These are phyloP conservation scores for Eumeta japonica DNA, from an alignment of 1,140 invertebrate species.

Conservation along the genomic window DNA sequence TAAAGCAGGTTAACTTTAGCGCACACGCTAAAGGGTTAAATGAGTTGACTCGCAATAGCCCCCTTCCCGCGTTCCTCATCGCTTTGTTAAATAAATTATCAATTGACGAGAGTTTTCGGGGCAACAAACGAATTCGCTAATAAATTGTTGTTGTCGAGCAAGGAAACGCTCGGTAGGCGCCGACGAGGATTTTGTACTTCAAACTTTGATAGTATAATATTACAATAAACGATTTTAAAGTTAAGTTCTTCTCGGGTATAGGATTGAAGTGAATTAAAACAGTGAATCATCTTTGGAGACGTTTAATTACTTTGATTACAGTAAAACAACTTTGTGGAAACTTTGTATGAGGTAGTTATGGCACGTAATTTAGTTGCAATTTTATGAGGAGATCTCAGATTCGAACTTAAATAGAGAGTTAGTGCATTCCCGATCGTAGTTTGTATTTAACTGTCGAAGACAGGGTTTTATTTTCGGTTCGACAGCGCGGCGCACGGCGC, in stretches of 20 bases:
- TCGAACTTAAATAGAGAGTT: neutral
- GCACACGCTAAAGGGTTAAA: neutral
- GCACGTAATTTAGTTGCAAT: neutral
- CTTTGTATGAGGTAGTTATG: no score
- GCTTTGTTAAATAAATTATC: slow-evolving; percentile 1
- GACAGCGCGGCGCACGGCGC: no score
- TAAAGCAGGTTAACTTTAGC: neutral
- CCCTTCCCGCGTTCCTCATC: no score
- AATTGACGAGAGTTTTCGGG: no score
- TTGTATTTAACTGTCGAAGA: neutral
- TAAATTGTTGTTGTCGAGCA: neutral
- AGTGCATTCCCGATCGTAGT: neutral
- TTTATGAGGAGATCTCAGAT: neutral
- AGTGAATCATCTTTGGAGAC: no score
- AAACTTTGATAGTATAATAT: no score
- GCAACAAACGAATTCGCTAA: neutral
- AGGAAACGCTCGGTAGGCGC: neutral
- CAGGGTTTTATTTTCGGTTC: no score
- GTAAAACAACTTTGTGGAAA: no score
- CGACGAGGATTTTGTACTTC: neutral
- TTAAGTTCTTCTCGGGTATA: no score
- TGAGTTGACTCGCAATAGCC: neutral
- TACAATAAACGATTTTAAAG: no score
- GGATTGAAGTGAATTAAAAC: neutral
- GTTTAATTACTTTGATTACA: no score